Conservation (phyloP, 1,140 invertebrate genomes). For the Coptotermes formosanus region DNA sequence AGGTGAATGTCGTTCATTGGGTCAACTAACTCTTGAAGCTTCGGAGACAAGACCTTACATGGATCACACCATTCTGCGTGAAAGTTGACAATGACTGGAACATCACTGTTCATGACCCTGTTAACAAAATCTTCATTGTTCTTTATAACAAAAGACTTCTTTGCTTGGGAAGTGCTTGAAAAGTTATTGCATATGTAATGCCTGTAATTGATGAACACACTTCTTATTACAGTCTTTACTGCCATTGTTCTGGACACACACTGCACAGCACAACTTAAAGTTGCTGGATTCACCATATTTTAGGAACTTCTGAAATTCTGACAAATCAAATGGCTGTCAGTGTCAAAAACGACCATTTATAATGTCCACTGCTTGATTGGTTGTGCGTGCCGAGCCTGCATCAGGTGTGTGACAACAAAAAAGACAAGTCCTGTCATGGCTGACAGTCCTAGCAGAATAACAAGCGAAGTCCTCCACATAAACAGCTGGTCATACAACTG, state of each 20-base stretch:
- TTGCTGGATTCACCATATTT: background rate
- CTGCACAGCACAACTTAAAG: background rate
- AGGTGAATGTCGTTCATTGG: constrained; percentile 76
- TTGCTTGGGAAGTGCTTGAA: constrained; percentile 30
- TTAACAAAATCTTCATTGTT: constrained; percentile 57
- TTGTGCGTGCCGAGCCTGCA: constrained; percentile 49
- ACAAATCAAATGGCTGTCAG: too few relatives aligned
- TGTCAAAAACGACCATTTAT: constrained; percentile 33
- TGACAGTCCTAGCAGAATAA: constrained; percentile 50
- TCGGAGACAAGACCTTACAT: constrained; percentile 90
- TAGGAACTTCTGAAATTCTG: too few relatives aligned
- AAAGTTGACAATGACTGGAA: constrained; percentile 83
- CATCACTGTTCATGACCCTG: constrained; percentile 77
- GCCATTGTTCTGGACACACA: background rate
- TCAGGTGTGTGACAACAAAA: constrained; percentile 53
- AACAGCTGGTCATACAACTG: constrained; percentile 58
- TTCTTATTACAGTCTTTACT: background rate
- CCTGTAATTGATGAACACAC: background rate
- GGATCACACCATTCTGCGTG: constrained; percentile 95
- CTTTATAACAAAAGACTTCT: constrained; percentile 55
- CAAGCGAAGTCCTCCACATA: constrained; percentile 53
- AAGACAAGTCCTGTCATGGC: constrained; percentile 49
- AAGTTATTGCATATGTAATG: background rate
- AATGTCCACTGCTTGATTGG: constrained; percentile 49
- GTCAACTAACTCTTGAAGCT: constrained; percentile 79